phyloP scores from a whole-genome alignment of 2,797 vertebrate genomes.

The Caiman crocodilus region DNA sequence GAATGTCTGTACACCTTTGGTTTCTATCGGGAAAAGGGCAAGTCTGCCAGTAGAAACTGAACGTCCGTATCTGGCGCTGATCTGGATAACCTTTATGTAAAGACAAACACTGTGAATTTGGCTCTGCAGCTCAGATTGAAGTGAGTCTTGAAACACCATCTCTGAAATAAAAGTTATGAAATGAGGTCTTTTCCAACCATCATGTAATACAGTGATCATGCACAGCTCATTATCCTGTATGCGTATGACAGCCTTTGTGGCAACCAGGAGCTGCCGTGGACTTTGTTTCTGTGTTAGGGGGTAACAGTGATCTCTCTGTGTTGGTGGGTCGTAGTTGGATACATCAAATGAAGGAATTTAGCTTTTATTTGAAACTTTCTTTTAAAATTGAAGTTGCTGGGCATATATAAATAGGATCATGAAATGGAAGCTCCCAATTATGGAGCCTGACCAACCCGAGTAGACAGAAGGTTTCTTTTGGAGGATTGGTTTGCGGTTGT shows the following conservation, averaged over 20 bases:
- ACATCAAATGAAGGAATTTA: conserved; percentile 7
- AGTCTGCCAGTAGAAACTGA: too few species aligned
- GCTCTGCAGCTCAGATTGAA: background rate
- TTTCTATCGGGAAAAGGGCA: too few species aligned
- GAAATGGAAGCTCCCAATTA: conserved; percentile 49
- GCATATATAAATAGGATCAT: conserved; percentile 50
- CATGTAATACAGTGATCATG: background rate
- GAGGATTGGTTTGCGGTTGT: conserved; percentile 17
- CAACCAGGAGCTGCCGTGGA: conserved; percentile 38
- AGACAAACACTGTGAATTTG: background rate
- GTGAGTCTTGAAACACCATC: accelerated
- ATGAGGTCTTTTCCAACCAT: background rate
- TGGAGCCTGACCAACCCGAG: conserved; percentile 9
- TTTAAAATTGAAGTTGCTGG: conserved; percentile 48
- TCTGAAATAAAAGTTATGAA: background rate
- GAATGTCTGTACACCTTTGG: too few species aligned
- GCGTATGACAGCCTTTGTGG: conserved; percentile 46
- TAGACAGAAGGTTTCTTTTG: conserved; percentile 18
- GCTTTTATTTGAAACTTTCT: conserved; percentile 61
- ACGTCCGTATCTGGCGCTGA: too few species aligned
- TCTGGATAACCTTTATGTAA: background rate
- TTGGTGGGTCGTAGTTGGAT: conserved; percentile 25
- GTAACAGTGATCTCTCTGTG: conserved; percentile 18
- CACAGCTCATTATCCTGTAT: background rate
- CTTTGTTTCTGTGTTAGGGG: conserved; percentile 51